Percentiles rank a stretch among this genome's conserved stretches.
phyloP scores from a whole-genome alignment of 2,797 vertebrate species.

The Poeciliopsis infans region DNA sequence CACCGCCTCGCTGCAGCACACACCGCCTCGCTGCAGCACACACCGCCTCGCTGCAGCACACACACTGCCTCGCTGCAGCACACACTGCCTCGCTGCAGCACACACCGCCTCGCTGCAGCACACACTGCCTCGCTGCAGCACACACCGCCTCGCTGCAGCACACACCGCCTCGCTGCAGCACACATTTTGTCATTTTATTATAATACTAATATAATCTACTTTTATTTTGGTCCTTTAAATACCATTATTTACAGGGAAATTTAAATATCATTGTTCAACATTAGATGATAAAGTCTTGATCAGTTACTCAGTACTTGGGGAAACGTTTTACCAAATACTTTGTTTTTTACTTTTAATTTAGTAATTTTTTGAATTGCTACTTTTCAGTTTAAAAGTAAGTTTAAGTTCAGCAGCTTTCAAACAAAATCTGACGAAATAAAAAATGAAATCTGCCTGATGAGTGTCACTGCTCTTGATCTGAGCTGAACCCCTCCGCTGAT shows the following conservation, averaged over 20 bases:
- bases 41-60: not conserved
- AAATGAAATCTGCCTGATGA: not conserved
- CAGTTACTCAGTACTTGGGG: no score
- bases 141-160: not conserved
- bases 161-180: not conserved
- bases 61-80: not conserved
- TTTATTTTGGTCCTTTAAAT: no score
- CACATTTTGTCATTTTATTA: no score
- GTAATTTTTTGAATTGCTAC: no score
- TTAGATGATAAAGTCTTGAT: no score
- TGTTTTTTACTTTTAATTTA: no score
- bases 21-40: not conserved
- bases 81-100: not conserved
- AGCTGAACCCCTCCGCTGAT: not conserved
- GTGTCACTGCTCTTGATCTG: not conserved
- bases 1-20: not conserved
- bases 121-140: not conserved
- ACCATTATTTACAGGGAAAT: no score
- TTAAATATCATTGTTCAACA: no score
- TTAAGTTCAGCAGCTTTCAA: not conserved
- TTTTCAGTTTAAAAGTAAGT: no score
- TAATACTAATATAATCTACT: no score
- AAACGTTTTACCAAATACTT: no score
- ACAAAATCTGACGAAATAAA: not conserved
- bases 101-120: not conserved